Base-by-base conservation (phyloP, 2,113 vertebrate genomes). In the Chloropsis cyanopogon region DNA sequence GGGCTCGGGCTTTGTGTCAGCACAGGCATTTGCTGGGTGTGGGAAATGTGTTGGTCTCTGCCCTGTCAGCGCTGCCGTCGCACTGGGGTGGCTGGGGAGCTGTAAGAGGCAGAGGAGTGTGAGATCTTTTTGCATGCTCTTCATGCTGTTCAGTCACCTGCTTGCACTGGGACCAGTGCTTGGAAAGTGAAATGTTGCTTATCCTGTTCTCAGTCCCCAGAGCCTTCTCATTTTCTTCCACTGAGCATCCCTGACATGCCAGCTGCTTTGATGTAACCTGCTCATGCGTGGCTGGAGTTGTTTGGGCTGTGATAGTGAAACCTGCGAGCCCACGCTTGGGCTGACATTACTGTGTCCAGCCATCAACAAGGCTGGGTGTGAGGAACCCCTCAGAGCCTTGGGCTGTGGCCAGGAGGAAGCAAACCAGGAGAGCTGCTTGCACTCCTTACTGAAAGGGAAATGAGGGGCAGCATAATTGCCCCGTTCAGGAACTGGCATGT, bases 71-170 rank as follows among this genome's bases (percentile, higher is more conserved):
- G 21, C 52, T 0, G 11, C 72, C 0, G 0, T 52, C 1, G 0
- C 1, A 2, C 46, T 53, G 63, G 42, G 41, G 82, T 50, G 31
- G 24, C 86, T 72, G 68, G 72, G 80, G 68, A 60, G 50, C 72
- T 86, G 68, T 83, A n/a, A 66, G 68, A 90, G 64, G 39, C 68
- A 86, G 71, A 86, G 72, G 35, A 93, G 82, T 54, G 56, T 73
- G 71, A 92, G 86, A 86, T 77, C 41, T 70, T 65, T 90, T 14
- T 59, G 42, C 42, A 20, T 17, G 59, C 90, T 87, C 28, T 80
- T 90, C 88, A 53, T 60, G 78, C 85, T 92, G 35, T 83, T 90
- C 92, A 66, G 71, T 81, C 90, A 88, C 75, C 64, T 92, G 64
- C 64, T 70, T 60, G 68, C 79, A 26, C 79, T 80, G 94, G 47